A percentile compares a stretch with the other conserved stretches of the same genome.
These are phyloP conservation scores for Enteromius radiatus DNA, from an alignment of 2,797 vertebrate species.

Conservation along the genomic window DNA sequence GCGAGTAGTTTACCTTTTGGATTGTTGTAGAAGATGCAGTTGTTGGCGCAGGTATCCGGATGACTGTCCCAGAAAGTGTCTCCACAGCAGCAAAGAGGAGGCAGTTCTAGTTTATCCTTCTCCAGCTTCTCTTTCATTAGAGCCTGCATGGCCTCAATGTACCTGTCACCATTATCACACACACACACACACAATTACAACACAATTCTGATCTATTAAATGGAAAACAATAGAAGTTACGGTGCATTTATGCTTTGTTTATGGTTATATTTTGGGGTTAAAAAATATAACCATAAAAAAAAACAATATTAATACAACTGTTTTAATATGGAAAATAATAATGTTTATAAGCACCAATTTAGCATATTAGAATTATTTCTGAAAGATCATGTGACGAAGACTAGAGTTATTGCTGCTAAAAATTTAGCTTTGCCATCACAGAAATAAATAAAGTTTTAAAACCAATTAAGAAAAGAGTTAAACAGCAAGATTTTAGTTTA, in stretches of 20 bases:
- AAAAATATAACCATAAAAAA: too few species aligned
- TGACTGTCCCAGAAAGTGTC: constrained; percentile 92
- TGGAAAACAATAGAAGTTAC: neutral
- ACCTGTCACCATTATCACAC: constrained; percentile 68
- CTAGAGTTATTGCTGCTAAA: neutral
- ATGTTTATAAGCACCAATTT: neutral
- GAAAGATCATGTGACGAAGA: neutral
- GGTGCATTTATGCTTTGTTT: neutral
- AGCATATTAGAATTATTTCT: neutral
- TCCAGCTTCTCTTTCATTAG: constrained; percentile 81
- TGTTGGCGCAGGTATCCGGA: constrained; percentile 93
- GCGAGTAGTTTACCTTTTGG: constrained; percentile 81
- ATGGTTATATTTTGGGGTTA: neutral
- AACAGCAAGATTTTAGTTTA: neutral
- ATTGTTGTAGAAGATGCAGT: constrained; percentile 93
- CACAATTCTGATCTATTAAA: neutral
- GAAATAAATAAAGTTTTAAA: neutral
- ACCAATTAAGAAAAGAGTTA: neutral
- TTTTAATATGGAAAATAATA: neutral
- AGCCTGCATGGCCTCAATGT: constrained; percentile 78
- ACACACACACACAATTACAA: neutral
- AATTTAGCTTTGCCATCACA: neutral
- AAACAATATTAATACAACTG: neutral
- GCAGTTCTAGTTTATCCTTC: constrained; percentile 77
- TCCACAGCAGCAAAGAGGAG: constrained; percentile 89